phyloP scores from a whole-genome alignment of 2,113 vertebrate genomes.

The Anhinga anhinga region DNA sequence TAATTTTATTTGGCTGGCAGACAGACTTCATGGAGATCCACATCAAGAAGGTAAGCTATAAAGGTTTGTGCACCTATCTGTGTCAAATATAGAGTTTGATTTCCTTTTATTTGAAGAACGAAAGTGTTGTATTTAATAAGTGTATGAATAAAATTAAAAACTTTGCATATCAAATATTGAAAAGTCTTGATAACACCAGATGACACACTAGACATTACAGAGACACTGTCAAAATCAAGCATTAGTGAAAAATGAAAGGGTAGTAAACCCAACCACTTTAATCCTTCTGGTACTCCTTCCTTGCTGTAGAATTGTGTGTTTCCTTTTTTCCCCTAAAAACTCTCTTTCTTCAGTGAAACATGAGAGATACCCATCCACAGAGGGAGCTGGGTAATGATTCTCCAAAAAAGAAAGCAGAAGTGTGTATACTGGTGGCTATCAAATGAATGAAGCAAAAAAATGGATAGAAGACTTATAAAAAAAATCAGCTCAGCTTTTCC shows the following conservation, averaged over 20 bases:
- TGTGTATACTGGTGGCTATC: not conserved
- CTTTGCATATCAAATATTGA: not conserved
- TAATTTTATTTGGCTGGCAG: not conserved
- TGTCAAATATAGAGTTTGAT: not conserved
- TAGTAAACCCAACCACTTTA: not conserved
- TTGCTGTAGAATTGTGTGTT: not conserved
- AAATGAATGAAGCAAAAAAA: not conserved
- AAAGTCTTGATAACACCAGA: not conserved
- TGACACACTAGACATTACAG: not conserved
- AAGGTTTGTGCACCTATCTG: not conserved
- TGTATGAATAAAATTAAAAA: not conserved
- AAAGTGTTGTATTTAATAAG: not conserved
- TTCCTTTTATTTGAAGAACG: not conserved
- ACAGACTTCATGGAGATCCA: not conserved
- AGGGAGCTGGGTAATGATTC: not conserved
- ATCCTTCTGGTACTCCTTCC: not conserved
- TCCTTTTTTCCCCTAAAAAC: not conserved
- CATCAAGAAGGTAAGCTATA: not conserved
- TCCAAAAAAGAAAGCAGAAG: not conserved
- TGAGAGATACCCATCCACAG: not conserved
- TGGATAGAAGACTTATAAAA: not conserved
- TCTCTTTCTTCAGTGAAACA: not conserved
- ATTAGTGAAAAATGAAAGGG: not conserved
- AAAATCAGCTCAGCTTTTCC: not conserved
- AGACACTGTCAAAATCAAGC: not conserved